Base-by-base conservation (phyloP, 1,140 invertebrate species). In the Diprion similis region DNA sequence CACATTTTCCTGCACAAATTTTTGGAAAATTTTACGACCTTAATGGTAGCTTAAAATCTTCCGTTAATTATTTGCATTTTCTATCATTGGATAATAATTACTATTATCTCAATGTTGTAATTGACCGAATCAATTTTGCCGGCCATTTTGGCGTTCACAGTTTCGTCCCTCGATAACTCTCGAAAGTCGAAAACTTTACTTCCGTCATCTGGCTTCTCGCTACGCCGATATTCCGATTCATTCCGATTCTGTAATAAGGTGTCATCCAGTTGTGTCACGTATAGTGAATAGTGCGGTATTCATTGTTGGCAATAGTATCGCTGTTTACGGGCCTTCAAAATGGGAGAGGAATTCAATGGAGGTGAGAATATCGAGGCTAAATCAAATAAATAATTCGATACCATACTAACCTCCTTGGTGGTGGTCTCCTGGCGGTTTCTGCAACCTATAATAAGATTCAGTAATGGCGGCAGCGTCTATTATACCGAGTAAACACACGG, bases 291-390 rank as follows among this genome's bases (percentile, higher is more conserved):
- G 6, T 37, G 2, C 6, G 24, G 6, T 37, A 37, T 37, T 37
- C 24, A 37, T 37, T 37, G 24, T 37, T 37, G 24, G 2, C 2
- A 37, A 37, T 37, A 13, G 51, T 9, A 17, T 59, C 51, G 51
- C 51, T 59, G 51, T 59, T 59, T 59, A 59, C 11, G n/a, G 51
- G 4, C 4, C 9, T 13, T 59, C 51, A 59, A 6, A 59, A 87
- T 87, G 86, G 86, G 86, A 37, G 86, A 87, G 73, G 86, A 87
- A 76, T 87, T 84, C 24, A 87, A 87, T 73, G 86, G 86, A 80
- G 86, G 86, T 86, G 76, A 81, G 82, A 72, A 68, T 17, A 15
- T 19, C 11, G 11, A 10, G 0, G 3, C 24, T 37, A 37, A 37
- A 37, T 37, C 24, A 37, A 37, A 37, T 37, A 37, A 1, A 37